phyloP scores from a whole-genome alignment of 2,113 vertebrate species.

The Tachysurus vachellii region DNA sequence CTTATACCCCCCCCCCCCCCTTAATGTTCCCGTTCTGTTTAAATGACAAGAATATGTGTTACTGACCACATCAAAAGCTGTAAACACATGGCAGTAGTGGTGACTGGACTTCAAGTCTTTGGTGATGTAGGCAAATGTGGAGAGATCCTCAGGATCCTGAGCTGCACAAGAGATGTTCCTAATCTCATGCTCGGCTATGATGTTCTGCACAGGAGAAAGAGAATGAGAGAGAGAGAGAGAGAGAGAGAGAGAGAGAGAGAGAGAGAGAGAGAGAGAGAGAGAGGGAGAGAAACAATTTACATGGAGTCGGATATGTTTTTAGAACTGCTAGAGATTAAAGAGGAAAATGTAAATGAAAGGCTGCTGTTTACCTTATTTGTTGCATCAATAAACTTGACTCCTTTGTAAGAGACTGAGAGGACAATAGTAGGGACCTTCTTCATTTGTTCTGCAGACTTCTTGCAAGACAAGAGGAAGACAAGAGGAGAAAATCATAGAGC shows the following conservation, averaged over 20 bases:
- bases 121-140: constrained; percentile 98
- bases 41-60: neutral
- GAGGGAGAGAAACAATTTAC: neutral
- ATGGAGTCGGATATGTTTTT: neutral
- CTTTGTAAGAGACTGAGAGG: constrained; percentile 97
- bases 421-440: constrained; percentile 99
- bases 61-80: constrained; percentile 98
- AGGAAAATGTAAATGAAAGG: no score
- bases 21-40: neutral
- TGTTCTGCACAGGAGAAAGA: constrained; percentile 75
- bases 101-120: constrained; percentile 99
- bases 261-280: neutral
- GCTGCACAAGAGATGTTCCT: constrained; percentile 98
- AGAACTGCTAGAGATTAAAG: no score
- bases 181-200: constrained; percentile 98
- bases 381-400: constrained; percentile 99
- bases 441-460: constrained; percentile 99
- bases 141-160: constrained; percentile 98
- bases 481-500: constrained; percentile 41
- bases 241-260: neutral
- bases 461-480: constrained; percentile 64
- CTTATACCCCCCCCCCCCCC: no score
- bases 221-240: neutral
- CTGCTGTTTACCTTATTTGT: constrained; percentile 88
- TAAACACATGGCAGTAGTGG: constrained; percentile 99